Conservation (phyloP, 1,140 invertebrate genomes). For the Notospermus geniculatus region DNA sequence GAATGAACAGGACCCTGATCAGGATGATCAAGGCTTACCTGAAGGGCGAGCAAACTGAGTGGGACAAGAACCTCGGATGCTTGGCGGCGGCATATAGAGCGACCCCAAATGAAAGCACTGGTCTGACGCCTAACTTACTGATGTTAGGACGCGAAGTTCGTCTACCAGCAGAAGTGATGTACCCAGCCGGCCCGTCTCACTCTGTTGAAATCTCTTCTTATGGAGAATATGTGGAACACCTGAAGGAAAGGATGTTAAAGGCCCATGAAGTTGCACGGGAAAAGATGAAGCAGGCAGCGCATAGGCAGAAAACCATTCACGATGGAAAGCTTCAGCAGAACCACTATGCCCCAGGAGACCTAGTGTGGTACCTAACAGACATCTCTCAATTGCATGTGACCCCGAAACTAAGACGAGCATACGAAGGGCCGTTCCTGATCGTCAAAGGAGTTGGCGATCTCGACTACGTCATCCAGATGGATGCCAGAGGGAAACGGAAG, state of each 20-base stretch:
- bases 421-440: constrained; percentile 14
- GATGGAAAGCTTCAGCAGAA: background rate
- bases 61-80: background rate
- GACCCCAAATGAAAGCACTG: background rate
- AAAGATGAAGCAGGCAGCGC: too few species aligned
- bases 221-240: too few species aligned
- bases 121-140: background rate
- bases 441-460: constrained; percentile 7
- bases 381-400: background rate
- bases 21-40: constrained; percentile 12
- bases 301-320: background rate
- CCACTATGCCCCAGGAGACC: background rate
- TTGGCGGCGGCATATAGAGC: constrained; percentile 5
- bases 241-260: too few species aligned
- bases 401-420: background rate
- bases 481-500: constrained; percentile 7
- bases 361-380: background rate
- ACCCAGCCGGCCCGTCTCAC: too few species aligned
- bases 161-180: background rate
- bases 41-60: constrained; percentile 2
- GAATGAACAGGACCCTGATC: constrained; percentile 10
- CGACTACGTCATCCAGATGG: constrained; percentile 13
- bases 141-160: background rate
- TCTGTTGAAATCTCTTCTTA: too few species aligned
- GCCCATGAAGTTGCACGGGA: too few species aligned